Base-by-base conservation (phyloP, 1,140 invertebrate species). In the Zaprionus lachaisei region DNA sequence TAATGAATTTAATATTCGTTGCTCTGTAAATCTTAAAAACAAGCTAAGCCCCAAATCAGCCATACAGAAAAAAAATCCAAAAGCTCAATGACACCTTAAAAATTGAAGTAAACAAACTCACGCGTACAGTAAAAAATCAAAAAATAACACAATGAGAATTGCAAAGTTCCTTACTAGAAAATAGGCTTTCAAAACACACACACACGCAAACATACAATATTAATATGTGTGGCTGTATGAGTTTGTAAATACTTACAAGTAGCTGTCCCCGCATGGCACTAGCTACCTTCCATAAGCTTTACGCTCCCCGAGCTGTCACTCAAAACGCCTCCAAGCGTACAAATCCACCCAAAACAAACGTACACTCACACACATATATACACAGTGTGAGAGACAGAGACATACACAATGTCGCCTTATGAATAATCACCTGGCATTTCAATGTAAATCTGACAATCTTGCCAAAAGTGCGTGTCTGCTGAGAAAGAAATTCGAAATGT, bases 351-450 rank as follows among this genome's bases (percentile, higher is more conserved):
- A 65, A 51, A 73, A 17, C 41, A 63, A 68, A 81, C 37, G 61
- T 22, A 28, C 37, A 65, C 31, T 20, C 31, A 34, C 63, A 72
- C 41, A 56, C 24, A 61, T 9, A 61, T 14, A 61, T 20, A 60
- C 65, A 58, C 24, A 47, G 41, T 9, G 41, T 7, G 41, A 44
- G 41, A 44, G 41, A 44, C 5, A 7, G 6, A 44, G 41, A 47
- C 41, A 47, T 11, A 75, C 61, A 65, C 65, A 34, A 60, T 49
- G 66, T 67, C 79, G 63, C 68, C 83, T 86, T 86, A 77, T 86
- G 80, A 86, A 86, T 86, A 87, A 87, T 87, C 83, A 80, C 77
- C 72, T 44, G 57, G 68, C 82, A 71, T 69, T 78, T 78, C 61
- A 78, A 70, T 77, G 80, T 80, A 86, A 86, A 72, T 71, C 73